Base-by-base conservation (phyloP, 1,140 invertebrate genomes). In the Ostrea edulis region DNA sequence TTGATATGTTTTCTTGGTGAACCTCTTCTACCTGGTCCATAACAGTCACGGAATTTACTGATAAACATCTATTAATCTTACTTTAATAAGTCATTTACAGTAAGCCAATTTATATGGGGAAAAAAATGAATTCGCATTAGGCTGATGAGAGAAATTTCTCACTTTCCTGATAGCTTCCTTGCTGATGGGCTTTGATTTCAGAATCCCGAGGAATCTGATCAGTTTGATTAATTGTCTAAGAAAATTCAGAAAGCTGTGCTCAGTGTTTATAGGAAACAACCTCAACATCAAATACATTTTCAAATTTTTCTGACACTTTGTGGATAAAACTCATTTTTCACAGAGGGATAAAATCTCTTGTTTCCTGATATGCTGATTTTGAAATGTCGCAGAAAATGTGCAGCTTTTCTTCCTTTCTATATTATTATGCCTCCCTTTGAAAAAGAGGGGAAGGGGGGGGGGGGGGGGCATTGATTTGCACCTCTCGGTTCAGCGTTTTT, bases 161-260 rank as follows among this genome's bases (percentile, higher is more conserved):
- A 25, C 68, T 35, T 77, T 29, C 14, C 29, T 77, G 68, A 77
- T 25, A 77, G 68, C 68, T 12, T 29, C 12, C 7, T 77, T 29
- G 68, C 68, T 77, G 68, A 77, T 77, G 22, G 25, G 68, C 68
- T 77, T 77, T 77, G 68, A 77, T 77, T 77, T 77, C 68, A 29
- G 68, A 77, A 22, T 77, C 68, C 22, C 7, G 22, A 12, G 68
- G 68, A 77, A 77, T 29, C 68, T 11, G 25, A 29, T 77, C 68
- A 77, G 68, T 77, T 77, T 77, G 68, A 77, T 77, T 77, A 77
- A 77, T 77, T 77, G 68, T 77, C 68, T 77, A 29, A 77, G 68
- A 29, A 77, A 44, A 77, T 77, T 29, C 68, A 77, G 68, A 35
- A 77, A 77, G 68, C 68, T 25, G 29, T 22, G 25, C 68, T 77